Evolutionary conservation across 1,140 invertebrate genomes (phyloP).

Genomic region (Pachypsylla venusta): DNA sequence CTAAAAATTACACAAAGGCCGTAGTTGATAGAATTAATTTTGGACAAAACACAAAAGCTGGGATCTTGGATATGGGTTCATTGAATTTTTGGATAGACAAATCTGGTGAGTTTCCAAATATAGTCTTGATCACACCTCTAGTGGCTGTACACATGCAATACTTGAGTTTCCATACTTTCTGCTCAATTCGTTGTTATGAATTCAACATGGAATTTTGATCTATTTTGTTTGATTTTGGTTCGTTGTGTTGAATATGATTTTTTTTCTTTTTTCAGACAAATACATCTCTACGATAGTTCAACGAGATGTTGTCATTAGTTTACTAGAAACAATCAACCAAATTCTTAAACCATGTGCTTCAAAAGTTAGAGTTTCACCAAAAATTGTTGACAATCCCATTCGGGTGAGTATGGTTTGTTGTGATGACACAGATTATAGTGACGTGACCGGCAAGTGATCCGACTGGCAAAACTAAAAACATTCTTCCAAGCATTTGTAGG

Average conservation of each 20-base stretch:
- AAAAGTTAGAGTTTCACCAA: conserved; percentile 6
- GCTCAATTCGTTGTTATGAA: too few relatives aligned
- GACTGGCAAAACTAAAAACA: too few relatives aligned
- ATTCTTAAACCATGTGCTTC: conserved; percentile 11
- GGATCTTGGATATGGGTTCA: conserved; percentile 10
- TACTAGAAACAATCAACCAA: conserved; percentile 12
- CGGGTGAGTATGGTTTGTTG: conserved; percentile 10
- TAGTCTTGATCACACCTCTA: too few relatives aligned
- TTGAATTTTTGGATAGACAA: conserved; percentile 19
- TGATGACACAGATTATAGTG: too few relatives aligned
- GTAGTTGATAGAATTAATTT: conserved; percentile 16
- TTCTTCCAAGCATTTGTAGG: too few relatives aligned
- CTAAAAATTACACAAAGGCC: conserved; percentile 18
- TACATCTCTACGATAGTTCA: conserved; percentile 17
- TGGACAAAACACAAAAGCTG: neutral
- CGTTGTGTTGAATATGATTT: too few relatives aligned
- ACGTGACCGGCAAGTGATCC: too few relatives aligned
- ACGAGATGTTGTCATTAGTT: conserved; percentile 13
- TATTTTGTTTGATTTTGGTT: too few relatives aligned
- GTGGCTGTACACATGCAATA: too few relatives aligned
- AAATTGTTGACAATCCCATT: conserved; percentile 13
- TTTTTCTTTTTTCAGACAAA: conserved; percentile 16
- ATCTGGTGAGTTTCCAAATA: conserved; percentile 17
- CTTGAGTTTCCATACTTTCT: too few relatives aligned
- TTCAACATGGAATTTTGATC: too few relatives aligned